phyloP scores from a whole-genome alignment of 2,888 invertebrate genomes.

The Pyrgus malvae region DNA sequence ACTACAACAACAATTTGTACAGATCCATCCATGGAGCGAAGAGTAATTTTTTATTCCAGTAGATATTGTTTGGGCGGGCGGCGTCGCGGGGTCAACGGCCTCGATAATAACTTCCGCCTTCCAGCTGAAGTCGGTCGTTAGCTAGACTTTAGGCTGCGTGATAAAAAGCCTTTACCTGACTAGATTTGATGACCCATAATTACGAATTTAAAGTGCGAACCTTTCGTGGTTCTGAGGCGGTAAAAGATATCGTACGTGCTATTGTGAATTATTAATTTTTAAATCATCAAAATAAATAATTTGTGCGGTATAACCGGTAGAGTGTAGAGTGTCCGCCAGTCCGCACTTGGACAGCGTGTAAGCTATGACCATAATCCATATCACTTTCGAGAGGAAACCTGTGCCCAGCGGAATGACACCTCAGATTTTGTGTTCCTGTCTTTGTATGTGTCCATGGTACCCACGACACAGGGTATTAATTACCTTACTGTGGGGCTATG shows the following conservation, averaged over 20 bases:
- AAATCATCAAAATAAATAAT: background rate
- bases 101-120: constrained; percentile 76
- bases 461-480: too few relatives aligned
- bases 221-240: background rate
- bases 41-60: constrained; percentile 29
- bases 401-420: too few relatives aligned
- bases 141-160: constrained; percentile 42
- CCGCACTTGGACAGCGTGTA: too few relatives aligned
- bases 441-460: too few relatives aligned
- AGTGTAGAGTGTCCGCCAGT: too few relatives aligned
- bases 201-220: background rate
- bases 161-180: constrained; percentile 24
- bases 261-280: background rate
- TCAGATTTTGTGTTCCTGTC: too few relatives aligned
- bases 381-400: too few relatives aligned
- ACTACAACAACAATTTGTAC: background rate
- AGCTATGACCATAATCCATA: too few relatives aligned
- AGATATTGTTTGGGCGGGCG: constrained; percentile 60
- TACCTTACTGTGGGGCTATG: too few relatives aligned
- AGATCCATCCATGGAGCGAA: background rate
- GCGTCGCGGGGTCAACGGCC: constrained; percentile 58
- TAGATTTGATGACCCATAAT: constrained; percentile 27
- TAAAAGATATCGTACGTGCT: background rate
- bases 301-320: too few relatives aligned
- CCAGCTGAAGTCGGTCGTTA: constrained; percentile 62